phyloP scores from a whole-genome alignment of 2,113 vertebrate species.

The Osmerus mordax region DNA sequence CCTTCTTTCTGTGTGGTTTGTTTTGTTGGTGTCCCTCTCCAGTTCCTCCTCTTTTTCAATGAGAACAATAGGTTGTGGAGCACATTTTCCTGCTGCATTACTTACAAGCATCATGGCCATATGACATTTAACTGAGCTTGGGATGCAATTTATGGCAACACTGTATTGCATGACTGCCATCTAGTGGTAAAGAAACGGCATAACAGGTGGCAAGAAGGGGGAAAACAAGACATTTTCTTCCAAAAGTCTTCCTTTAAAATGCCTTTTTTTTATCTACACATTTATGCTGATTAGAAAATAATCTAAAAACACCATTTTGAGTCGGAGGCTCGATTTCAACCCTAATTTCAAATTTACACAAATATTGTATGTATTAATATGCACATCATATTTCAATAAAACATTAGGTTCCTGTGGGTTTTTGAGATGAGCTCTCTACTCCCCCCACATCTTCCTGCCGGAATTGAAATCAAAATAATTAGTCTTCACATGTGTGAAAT shows the following conservation, averaged over 20 bases:
- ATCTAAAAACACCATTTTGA: neutral
- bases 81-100: constrained; percentile 68
- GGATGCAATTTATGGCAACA: neutral
- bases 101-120: constrained; percentile 68
- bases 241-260: too few relatives aligned
- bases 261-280: too few relatives aligned
- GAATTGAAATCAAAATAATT: constrained; percentile 37
- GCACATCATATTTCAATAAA: constrained; percentile 38
- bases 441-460: neutral
- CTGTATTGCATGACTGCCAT: constrained; percentile 61
- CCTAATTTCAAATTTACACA: constrained; percentile 14
- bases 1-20: constrained; percentile 2
- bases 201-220: neutral
- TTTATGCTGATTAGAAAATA: neutral
- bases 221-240: neutral
- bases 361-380: constrained; percentile 41
- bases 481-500: constrained; percentile 26
- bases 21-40: constrained; percentile 13
- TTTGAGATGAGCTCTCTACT: neutral
- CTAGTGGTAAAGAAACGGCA: constrained; percentile 51
- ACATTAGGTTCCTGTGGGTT: constrained; percentile 25
- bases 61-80: constrained; percentile 73
- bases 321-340: neutral
- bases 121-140: constrained; percentile 64
- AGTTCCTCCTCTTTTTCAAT: constrained; percentile 56